phyloP scores from a whole-genome alignment of 2,113 vertebrate species.

The Pelobates fuscus region DNA sequence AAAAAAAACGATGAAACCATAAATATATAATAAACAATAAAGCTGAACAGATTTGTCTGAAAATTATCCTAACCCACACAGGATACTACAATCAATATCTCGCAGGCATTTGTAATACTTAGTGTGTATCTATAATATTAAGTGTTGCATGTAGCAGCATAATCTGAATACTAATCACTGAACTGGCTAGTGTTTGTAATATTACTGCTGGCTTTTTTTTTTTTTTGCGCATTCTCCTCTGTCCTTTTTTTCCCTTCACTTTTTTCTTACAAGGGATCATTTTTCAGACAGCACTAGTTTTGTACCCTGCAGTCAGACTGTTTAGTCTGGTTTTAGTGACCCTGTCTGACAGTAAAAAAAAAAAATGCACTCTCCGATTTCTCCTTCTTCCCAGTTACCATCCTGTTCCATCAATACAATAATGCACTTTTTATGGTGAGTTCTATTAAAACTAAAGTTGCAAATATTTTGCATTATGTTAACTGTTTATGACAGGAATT shows the following conservation, averaged over 20 bases:
- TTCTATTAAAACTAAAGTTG: slow-evolving; percentile 55
- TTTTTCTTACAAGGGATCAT: slow-evolving; percentile 62
- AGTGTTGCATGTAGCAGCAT: not conserved
- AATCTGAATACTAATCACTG: slow-evolving; percentile 7
- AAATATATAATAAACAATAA: not conserved
- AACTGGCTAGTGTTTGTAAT: slow-evolving; percentile 2
- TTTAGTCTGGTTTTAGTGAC: slow-evolving; percentile 86
- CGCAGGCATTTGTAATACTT: not conserved
- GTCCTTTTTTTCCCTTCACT: slow-evolving; percentile 33
- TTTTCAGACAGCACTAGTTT: slow-evolving; percentile 71
- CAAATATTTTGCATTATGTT: not conserved
- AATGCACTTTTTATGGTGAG: slow-evolving; percentile 37
- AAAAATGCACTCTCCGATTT: slow-evolving; percentile 70
- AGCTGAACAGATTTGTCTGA: not conserved
- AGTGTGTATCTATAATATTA: not conserved
- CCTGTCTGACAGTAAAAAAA: slow-evolving; percentile 70
- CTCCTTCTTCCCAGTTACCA: slow-evolving; percentile 59
- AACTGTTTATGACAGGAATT: not conserved
- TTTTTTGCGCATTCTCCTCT: slow-evolving; percentile 37
- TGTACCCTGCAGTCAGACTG: slow-evolving; percentile 72
- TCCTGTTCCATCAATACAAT: slow-evolving; percentile 56
- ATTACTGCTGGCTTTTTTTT: not conserved
- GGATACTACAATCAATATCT: not conserved
- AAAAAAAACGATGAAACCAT: not conserved
- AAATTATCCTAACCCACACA: not conserved